Evolutionary conservation across 2,888 invertebrate species (phyloP).

Genomic region (Drosophila affinis): DNA sequence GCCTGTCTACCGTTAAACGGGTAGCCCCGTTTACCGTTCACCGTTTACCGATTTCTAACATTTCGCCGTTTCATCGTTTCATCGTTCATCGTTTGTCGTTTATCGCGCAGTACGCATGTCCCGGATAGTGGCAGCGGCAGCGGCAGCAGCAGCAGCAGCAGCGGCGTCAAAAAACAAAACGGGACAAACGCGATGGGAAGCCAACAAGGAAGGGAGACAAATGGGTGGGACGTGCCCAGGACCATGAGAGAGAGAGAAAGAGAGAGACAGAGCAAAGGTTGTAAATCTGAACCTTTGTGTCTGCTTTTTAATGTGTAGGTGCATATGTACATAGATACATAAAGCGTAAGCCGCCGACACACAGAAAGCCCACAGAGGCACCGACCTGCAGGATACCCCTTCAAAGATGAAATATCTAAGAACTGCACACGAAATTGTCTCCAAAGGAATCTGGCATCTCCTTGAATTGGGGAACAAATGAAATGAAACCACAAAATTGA

Average conservation of each 20-base stretch:
- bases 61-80: conserved; percentile 30
- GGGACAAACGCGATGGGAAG: conserved; percentile 19
- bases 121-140: conserved; percentile 3
- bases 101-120: conserved; percentile 40
- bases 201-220: conserved; percentile 1
- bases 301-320: conserved; percentile 30
- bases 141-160: not conserved
- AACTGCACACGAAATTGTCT: not conserved
- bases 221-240: not conserved
- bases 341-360: not conserved
- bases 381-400: conserved; percentile 4
- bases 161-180: conserved; percentile 15
- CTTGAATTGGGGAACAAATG: too few species aligned
- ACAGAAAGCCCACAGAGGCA: not conserved
- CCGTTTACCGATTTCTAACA: conserved; percentile 13
- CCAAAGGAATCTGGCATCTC: too few species aligned
- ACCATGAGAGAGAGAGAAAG: not conserved
- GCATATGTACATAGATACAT: not conserved
- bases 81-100: conserved; percentile 36
- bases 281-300: conserved; percentile 42
- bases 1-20: not conserved
- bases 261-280: conserved; percentile 14
- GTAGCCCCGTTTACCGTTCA: conserved; percentile 14
- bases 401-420: not conserved
- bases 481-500: too few species aligned